A percentile compares a stretch with the other conserved stretches of the same genome.
phyloP scores from a whole-genome alignment of 2,113 vertebrate genomes.

The Cricetomys ansorgei region DNA sequence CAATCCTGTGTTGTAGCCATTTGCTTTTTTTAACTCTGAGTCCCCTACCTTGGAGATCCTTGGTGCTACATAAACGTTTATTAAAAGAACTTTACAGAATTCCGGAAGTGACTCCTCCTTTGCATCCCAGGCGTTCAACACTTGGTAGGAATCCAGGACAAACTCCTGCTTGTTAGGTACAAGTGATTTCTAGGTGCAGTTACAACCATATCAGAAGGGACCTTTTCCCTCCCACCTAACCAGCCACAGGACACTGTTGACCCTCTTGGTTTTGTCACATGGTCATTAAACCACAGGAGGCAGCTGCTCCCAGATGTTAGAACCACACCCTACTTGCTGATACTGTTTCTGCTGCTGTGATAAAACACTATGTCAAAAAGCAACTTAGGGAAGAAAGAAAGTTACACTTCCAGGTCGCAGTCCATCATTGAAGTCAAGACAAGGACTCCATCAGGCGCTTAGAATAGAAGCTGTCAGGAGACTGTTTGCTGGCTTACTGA shows the following conservation, averaged over 20 bases:
- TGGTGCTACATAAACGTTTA: conserved; percentile 38
- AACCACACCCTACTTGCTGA: accelerated
- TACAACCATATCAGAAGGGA: background rate
- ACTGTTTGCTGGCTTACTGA: background rate
- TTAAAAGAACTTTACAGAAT: background rate
- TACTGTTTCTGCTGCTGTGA: background rate
- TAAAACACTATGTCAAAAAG: background rate
- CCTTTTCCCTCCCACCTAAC: background rate
- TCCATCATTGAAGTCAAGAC: background rate
- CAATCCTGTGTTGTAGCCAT: background rate
- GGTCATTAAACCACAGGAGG: too few relatives aligned
- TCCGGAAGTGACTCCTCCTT: accelerated
- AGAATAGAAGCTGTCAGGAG: background rate
- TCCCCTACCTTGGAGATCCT: background rate
- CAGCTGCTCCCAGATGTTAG: background rate
- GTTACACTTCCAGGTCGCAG: background rate
- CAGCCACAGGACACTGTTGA: accelerated
- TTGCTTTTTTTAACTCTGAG: conserved; percentile 32
- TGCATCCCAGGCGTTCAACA: background rate
- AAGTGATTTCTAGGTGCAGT: background rate
- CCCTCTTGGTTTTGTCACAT: background rate
- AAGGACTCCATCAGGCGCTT: background rate
- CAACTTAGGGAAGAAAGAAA: background rate
- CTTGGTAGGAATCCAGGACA: background rate
- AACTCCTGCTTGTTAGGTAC: background rate